These are phyloP conservation scores for Sycophaga agraensis DNA, from an alignment of 1,140 invertebrate genomes.

Conservation along the genomic window DNA sequence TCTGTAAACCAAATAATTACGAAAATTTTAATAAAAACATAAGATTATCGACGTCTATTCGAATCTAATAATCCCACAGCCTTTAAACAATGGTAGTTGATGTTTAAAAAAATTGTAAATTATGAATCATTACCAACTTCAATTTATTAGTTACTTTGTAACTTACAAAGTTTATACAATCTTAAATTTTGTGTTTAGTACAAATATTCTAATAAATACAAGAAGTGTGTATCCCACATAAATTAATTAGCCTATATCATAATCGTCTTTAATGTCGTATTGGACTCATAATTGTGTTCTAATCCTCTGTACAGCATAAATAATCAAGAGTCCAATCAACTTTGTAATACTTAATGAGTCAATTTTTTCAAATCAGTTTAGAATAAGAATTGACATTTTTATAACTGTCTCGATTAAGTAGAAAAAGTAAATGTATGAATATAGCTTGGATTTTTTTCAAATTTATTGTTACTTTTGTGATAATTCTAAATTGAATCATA, in stretches of 20 bases:
- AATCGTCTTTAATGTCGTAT: conserved; percentile 11
- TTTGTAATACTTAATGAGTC: conserved; percentile 19
- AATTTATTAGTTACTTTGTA: conserved; percentile 20
- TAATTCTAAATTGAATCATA: conserved; percentile 2
- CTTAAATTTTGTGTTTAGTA: conserved; percentile 14
- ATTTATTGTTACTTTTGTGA: conserved; percentile 4
- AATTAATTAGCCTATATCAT: too few relatives aligned
- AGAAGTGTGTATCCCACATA: background rate
- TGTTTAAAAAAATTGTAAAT: conserved; percentile 13
- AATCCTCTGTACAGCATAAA: conserved; percentile 21
- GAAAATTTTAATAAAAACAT: conserved; percentile 46
- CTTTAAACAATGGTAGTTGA: background rate
- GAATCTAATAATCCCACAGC: conserved; percentile 10
- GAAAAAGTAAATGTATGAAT: conserved; percentile 1
- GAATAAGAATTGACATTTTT: conserved; percentile 1
- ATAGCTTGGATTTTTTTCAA: background rate
- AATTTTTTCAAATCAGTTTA: conserved; percentile 20
- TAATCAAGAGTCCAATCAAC: conserved; percentile 5
- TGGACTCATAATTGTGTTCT: conserved; percentile 1
- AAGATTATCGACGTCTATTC: conserved; percentile 16
- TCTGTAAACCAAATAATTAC: conserved; percentile 44
- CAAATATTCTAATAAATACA: background rate
- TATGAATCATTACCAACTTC: background rate
- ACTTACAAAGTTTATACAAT: background rate
- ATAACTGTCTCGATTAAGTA: conserved; percentile 8